Evolutionary conservation across 1,140 invertebrate genomes (phyloP), one percentile per base, ranked within the genome.

Genomic region (Phymastichus coffea): DNA sequence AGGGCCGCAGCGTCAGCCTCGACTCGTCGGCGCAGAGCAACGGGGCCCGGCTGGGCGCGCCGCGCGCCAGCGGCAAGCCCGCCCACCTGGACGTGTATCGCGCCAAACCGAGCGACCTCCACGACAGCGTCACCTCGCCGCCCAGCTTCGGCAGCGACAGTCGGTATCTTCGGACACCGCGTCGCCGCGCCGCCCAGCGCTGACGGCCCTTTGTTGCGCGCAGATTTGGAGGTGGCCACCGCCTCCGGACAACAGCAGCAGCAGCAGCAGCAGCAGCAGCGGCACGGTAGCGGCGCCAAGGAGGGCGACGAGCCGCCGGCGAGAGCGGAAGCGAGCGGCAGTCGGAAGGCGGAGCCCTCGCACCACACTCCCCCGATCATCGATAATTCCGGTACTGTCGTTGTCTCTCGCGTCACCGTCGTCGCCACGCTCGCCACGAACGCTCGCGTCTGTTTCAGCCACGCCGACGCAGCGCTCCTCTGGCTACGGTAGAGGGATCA

Each of bases 71-170:
- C 28, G 12, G 28, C 28, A 49, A 41, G 19, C 64, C 66, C 8
- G 63, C 68, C 14, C 20, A 57, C 43, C 46, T 67, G 17, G 70
- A 72, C 23, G 46, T 43, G 7, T 67, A 69, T 46, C 20, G 67
- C 1, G 68, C 66, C 52, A 73, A 75, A 60, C 51, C 57, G 37
- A 70, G 59, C 30, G 70, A 64, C 33, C 44, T 66, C 20, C 66
- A 69, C 43, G 66, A 66, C 19, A 58, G 66, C 20, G 57, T 66
- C 53, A 61, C 67, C 14, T 70, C n/a, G 44, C 55, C 63, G 15
- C 63, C 72, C 26, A 66, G 68, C 40, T 46, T 23, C 22, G 19
- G 48, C 14, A 38, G 19, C n/a, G n/a, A n/a, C 3, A 57, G 53
- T 49, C 10, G 41, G 46, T 49, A 33, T n/a, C 17, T 20, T 20